phyloP scores from a whole-genome alignment of 2,797 vertebrate genomes.

The Chanos chanos region DNA sequence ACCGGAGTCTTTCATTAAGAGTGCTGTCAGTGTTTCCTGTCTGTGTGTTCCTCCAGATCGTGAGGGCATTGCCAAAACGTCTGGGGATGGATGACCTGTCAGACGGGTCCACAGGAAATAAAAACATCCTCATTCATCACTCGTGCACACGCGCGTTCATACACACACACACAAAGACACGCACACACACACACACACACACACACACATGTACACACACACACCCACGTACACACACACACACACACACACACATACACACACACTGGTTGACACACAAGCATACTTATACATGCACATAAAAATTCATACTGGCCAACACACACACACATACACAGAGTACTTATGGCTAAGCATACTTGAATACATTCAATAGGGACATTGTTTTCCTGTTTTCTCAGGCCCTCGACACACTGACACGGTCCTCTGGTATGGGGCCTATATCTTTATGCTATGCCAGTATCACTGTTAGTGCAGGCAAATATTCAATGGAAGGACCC shows the following conservation, averaged over 20 bases:
- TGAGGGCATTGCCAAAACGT: constrained; percentile 71
- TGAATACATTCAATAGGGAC: constrained; percentile 19
- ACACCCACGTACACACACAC: constrained; percentile 16
- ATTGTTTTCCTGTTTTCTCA: constrained; percentile 50
- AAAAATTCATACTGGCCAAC: constrained; percentile 11
- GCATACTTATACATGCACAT: constrained; percentile 17
- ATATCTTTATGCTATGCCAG: constrained; percentile 35
- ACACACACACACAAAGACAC: too few relatives aligned
- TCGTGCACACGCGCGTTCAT: not conserved
- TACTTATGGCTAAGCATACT: not conserved
- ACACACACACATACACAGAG: too few relatives aligned
- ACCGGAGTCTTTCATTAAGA: constrained; percentile 70
- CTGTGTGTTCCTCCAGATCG: constrained; percentile 55
- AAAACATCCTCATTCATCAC: constrained; percentile 77
- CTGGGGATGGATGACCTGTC: constrained; percentile 77
- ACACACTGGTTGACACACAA: constrained; percentile 32
- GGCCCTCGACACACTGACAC: constrained; percentile 27
- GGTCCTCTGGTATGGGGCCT: not conserved
- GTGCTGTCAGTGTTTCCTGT: constrained; percentile 55
- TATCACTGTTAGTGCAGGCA: constrained; percentile 32
- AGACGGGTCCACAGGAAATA: constrained; percentile 66
- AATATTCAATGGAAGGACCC: constrained; percentile 27
- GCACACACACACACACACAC: not conserved
- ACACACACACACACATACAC: constrained; percentile 38
- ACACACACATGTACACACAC: constrained; percentile 14